Base-by-base conservation (phyloP, 1,140 invertebrate genomes). In the Diuraphis noxia region DNA sequence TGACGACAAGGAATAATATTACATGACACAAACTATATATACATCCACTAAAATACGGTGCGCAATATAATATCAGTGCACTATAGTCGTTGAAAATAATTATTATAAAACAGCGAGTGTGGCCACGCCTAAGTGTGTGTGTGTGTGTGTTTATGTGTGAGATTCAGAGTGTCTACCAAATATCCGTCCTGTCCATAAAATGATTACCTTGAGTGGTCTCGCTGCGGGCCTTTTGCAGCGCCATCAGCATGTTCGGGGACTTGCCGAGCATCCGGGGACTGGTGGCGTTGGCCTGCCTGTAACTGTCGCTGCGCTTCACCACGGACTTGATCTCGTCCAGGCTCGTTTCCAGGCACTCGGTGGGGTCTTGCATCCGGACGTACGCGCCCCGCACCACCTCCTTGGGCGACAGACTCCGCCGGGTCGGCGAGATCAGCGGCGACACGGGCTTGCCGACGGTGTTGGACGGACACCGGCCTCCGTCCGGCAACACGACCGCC, bases 251-350 rank as follows among this genome's bases (percentile, higher is more conserved):
- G 72, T 93, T 93, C 2, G 93, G 92, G 43, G 92, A 93, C 77
- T 91, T 91, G 72, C 43, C 5, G 23, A 7, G 9, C 77, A 81
- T 25, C 43, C 89, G 41, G 2, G 89, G 89, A 49, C 89, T 92
- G 56, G 93, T 88, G 72, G 92, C 91, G 94, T 97, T 98, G 2
- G 97, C 97, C 93, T 97, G 95, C 92, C 97, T 96, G 93, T 98
- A 98, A 94, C 97, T 97, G 93, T 97, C 97, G 93, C 97, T 97
- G 82, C 97, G 95, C 94, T 97, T 97, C 43, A 98, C 91, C 91
- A 93, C 93, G 72, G 94, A 94, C 90, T 94, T 94, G 21, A 79
- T 46, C 17, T 93, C 92, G 43, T 93, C 92, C 30, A 87, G 52
- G 43, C 91, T 85, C 25, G 92, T 92, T 38, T 92, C 92, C 30